Evolutionary conservation across 2,888 invertebrate genomes (phyloP), one percentile per base, ranked within the genome.

Genomic region (Cloeon dipterum): DNA sequence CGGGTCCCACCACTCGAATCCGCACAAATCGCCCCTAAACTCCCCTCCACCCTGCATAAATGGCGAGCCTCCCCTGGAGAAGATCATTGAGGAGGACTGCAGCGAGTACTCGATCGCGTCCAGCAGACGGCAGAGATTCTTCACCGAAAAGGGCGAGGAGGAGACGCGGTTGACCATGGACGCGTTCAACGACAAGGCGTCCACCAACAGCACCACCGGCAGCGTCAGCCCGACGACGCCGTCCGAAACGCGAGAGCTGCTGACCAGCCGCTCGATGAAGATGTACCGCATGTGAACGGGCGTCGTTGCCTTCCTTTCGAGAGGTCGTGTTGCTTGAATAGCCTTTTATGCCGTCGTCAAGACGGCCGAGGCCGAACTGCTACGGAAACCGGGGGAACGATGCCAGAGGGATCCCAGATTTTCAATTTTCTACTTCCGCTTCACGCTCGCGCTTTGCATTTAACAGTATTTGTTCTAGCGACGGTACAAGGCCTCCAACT

Each of bases 21-120:
- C 8, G 5, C 29, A 29, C n/a, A 29, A 14, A n/a, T 29, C 29
- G n/a, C 29, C 29, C 14, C 29, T 29, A n/a, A 14, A 13, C 14
- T 38, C 38, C 36, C 35, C 45, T 20, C 42, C 62, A 51, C 37
- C 63, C 63, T 46, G 23, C 33, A 16, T 39, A 11, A 38, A 40
- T 45, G 67, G 69, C 1, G 71, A 69, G n/a, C 58, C 59, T 5
- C 70, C 70, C 19, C 56, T 77, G 23, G 75, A 74, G 49, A 70
- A 72, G 52, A 76, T 77, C 35, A 62, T 66, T 14, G 77, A 77
- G 50, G 77, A 77, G 49, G 74, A 72, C 38, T n/a, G n/a, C n/a
- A 55, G 62, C 2, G 35, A 65, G 25, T 20, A n/a, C 17, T 34
- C 33, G 10, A 19, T 38, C 20, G 26, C 34, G 3, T 21, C 38